Conservation (phyloP, 2,888 invertebrate genomes). For the Polia nebulosa region DNA sequence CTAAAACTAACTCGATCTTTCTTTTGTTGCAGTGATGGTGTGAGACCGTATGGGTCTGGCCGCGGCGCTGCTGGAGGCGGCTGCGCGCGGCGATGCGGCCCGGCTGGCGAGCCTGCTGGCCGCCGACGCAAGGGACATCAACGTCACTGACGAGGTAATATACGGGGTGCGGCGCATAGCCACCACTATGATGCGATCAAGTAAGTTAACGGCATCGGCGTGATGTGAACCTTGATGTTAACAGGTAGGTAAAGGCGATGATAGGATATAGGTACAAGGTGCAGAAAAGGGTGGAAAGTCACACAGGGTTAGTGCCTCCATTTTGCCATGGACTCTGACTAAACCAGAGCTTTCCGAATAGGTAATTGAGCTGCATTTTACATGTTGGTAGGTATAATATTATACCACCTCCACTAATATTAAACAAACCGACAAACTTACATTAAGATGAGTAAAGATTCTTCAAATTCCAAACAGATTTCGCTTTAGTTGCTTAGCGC, state of each 20-base stretch:
- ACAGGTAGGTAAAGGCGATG: not conserved
- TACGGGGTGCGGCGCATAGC: not conserved
- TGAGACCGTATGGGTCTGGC: constrained; percentile 90
- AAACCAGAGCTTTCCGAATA: too few species aligned
- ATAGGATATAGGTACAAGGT: not conserved
- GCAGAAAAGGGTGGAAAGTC: too few species aligned
- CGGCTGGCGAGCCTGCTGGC: constrained; percentile 94
- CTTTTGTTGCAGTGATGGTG: constrained; percentile 83
- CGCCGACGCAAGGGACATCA: constrained; percentile 92
- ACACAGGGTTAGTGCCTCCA: too few species aligned
- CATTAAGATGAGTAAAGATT: too few species aligned
- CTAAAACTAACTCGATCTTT: constrained; percentile 10
- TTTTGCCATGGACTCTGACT: too few species aligned
- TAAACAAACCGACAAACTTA: too few species aligned
- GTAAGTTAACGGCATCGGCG: not conserved
- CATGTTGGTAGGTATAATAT: too few species aligned
- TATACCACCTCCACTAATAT: too few species aligned
- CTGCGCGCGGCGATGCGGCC: constrained; percentile 95
- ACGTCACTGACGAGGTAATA: constrained; percentile 93
- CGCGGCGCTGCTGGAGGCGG: constrained; percentile 95
- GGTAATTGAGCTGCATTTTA: too few species aligned
- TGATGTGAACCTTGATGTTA: not conserved
- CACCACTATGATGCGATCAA: not conserved
- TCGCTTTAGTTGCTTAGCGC: not conserved
- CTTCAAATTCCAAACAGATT: constrained; percentile 18